Evolutionary conservation across 2,888 invertebrate species (phyloP).

Genomic region (Lydus trimaculatus): DNA sequence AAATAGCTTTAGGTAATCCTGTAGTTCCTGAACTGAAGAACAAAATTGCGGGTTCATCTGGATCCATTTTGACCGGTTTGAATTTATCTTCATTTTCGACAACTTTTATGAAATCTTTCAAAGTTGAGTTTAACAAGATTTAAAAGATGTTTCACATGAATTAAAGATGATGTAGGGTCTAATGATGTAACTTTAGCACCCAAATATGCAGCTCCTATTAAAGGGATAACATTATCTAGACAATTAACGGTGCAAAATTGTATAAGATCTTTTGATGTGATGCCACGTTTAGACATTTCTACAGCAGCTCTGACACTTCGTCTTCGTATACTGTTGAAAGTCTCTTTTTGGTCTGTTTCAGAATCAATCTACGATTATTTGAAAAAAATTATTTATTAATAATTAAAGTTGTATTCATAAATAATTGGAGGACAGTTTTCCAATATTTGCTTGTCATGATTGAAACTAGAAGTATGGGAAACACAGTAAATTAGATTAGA

Average conservation of each 20-base stretch:
- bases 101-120: constrained; percentile 29
- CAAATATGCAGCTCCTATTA: constrained; percentile 61
- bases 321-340: constrained; percentile 32
- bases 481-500: neutral
- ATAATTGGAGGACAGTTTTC: too few species aligned
- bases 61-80: constrained; percentile 18
- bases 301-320: constrained; percentile 61
- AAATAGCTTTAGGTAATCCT: constrained; percentile 51
- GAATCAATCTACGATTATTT: constrained; percentile 28
- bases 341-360: constrained; percentile 19
- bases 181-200: constrained; percentile 54
- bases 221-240: constrained; percentile 59
- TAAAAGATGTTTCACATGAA: constrained; percentile 42
- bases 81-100: constrained; percentile 15
- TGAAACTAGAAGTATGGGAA: too few species aligned
- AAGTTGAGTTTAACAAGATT: constrained; percentile 30
- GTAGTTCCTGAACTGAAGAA: constrained; percentile 54
- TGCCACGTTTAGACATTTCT: constrained; percentile 56
- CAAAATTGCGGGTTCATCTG: constrained; percentile 43
- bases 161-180: constrained; percentile 43
- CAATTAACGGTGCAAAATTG: constrained; percentile 62
- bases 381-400: too few species aligned
- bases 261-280: constrained; percentile 60
- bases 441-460: too few species aligned
- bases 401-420: too few species aligned